Evolutionary conservation across 2,888 invertebrate species (phyloP).

Genomic region (Agrochola lychnidis): DNA sequence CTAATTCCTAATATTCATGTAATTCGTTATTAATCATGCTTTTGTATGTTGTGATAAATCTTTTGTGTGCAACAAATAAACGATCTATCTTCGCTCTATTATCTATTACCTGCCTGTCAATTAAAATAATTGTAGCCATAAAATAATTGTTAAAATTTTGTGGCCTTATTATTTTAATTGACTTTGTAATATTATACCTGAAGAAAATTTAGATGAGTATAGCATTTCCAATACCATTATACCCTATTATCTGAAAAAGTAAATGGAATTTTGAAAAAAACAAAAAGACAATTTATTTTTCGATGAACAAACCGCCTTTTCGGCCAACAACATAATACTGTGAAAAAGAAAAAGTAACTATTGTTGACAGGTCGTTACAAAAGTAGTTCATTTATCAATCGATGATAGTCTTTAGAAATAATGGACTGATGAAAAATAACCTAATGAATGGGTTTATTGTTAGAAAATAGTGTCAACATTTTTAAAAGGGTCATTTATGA

Average conservation of each 20-base stretch:
- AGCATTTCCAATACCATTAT: not conserved
- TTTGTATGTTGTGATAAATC: no score
- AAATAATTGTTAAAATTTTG: not conserved
- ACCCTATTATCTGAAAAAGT: not conserved
- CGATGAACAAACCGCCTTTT: not conserved
- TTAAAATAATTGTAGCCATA: not conserved
- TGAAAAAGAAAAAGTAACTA: constrained; percentile 24
- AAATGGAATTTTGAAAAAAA: not conserved
- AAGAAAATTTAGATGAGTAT: not conserved
- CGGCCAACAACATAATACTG: not conserved
- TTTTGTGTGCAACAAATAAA: no score
- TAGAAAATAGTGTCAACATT: constrained; percentile 41
- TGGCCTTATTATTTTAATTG: no score
- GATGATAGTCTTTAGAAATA: constrained; percentile 38
- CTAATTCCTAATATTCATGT: no score
- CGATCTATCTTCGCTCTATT: no score
- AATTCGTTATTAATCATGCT: no score
- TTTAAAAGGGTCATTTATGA: constrained; percentile 23
- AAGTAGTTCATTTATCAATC: constrained; percentile 56
- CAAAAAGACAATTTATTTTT: not conserved
- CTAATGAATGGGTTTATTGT: constrained; percentile 44
- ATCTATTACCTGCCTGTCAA: not conserved
- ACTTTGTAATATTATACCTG: not conserved
- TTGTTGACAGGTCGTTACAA: constrained; percentile 49
- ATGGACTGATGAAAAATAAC: constrained; percentile 50